phyloP scores from a whole-genome alignment of 2,113 vertebrate species.

The Myotis lucifugus region DNA sequence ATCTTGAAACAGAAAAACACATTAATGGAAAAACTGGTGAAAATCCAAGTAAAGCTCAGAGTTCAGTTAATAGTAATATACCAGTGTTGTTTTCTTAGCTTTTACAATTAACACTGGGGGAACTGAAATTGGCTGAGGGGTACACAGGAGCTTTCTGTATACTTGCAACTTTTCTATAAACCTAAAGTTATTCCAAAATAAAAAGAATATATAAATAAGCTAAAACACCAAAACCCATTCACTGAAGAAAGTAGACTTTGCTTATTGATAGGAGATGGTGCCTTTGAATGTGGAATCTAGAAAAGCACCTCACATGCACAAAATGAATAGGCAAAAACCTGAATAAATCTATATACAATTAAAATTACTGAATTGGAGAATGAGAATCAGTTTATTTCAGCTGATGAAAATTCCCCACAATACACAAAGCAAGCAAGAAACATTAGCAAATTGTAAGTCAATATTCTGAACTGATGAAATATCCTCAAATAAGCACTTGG shows the following conservation, averaged over 20 bases:
- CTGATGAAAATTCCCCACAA: background rate
- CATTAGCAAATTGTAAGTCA: background rate
- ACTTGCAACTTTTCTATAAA: background rate
- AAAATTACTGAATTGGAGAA: slow-evolving; percentile 1
- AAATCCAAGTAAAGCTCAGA: slow-evolving; percentile 24
- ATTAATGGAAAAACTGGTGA: background rate
- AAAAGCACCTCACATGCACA: background rate
- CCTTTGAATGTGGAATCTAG: background rate
- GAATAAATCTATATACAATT: background rate
- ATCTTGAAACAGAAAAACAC: background rate
- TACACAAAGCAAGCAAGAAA: background rate
- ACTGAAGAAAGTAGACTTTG: background rate
- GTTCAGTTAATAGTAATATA: background rate
- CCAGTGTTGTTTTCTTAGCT: background rate
- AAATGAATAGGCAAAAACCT: background rate
- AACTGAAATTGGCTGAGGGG: background rate
- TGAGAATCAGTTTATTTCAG: background rate
- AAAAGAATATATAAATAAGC: background rate
- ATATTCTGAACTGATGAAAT: background rate
- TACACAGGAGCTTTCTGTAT: background rate
- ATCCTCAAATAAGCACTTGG: background rate
- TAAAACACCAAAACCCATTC: background rate
- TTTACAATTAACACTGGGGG: background rate
- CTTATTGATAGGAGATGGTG: background rate
- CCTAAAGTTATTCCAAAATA: background rate